Base-by-base conservation (phyloP, 2,888 invertebrate genomes). In the Noctua comes region DNA sequence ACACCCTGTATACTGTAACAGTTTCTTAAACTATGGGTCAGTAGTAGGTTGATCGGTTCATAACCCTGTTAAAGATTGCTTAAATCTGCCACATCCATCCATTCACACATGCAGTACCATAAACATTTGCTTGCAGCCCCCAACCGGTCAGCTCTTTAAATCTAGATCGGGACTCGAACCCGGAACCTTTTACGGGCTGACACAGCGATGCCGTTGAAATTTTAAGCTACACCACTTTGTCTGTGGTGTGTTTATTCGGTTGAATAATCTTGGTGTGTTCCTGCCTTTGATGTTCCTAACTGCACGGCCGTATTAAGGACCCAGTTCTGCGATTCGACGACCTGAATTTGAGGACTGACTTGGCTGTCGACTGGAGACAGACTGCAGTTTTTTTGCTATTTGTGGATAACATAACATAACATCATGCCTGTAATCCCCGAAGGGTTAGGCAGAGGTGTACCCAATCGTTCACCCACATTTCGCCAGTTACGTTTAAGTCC, bases 91-190 rank as follows among this genome's bases (percentile, higher is more conserved):
- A 27, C 68, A 80, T 87, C 80, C 74, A 74, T 16, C 2, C 4
- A 13, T 59, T 86, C 54, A 4, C 13, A 54, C 40, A 31, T 73
- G 68, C 46, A n/a, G 54, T 66, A 73, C 66, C 66, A 76, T 82
- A 87, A 88, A 88, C 90, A 91, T 90, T 91, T 90, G 91, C 86
- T 89, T 89, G 85, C 86, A 84, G 64, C 81, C 85, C 84, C 85
- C 78, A 77, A 88, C 88, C 89, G 90, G 87, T 89, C 90, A 90
- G 87, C 89, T 89, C 90, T 90, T 90, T 91, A 90, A 91, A 90
- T 90, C 89, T 89, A 88, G 88, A 90, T 86, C 84, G 85, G 85
- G 80, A 86, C 83, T 88, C 84, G 74, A 88, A 85, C 87, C 87
- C 84, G 82, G 88, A 88, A 85, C 89, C 87, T 86, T 89, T 91